phyloP scores from a whole-genome alignment of 2,113 vertebrate genomes.

The Nipponia nippon region DNA sequence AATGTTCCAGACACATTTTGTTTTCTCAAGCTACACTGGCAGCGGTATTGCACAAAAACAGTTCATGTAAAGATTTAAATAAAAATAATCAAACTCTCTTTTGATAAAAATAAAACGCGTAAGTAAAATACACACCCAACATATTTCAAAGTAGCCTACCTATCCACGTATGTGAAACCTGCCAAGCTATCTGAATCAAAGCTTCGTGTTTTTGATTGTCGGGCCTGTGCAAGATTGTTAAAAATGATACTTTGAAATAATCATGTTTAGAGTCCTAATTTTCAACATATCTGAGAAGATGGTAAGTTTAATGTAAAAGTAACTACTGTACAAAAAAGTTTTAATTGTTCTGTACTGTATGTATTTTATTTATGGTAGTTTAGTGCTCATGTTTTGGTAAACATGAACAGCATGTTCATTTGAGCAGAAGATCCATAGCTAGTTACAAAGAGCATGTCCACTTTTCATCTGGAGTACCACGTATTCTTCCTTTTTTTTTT shows the following conservation, averaged over 20 bases:
- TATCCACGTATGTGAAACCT: slow-evolving; percentile 69
- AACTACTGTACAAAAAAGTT: slow-evolving; percentile 81
- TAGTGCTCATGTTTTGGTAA: slow-evolving; percentile 86
- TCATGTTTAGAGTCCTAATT: slow-evolving; percentile 85
- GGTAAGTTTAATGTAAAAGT: slow-evolving; percentile 87
- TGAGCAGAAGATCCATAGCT: slow-evolving; percentile 67
- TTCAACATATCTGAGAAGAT: slow-evolving; percentile 83
- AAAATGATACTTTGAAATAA: slow-evolving; percentile 84
- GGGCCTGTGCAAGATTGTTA: slow-evolving; percentile 87
- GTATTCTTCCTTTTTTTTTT: background rate
- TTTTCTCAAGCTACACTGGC: slow-evolving; percentile 66
- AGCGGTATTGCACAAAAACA: slow-evolving; percentile 76
- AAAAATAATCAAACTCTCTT: slow-evolving; percentile 58
- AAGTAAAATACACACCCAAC: slow-evolving; percentile 58
- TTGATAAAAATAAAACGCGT: slow-evolving; percentile 67
- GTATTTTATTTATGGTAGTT: slow-evolving; percentile 92
- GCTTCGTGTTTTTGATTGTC: slow-evolving; percentile 78
- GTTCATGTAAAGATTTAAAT: slow-evolving; percentile 70
- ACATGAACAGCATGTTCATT: slow-evolving; percentile 85
- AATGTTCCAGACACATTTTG: slow-evolving; percentile 66
- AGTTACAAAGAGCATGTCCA: slow-evolving; percentile 63
- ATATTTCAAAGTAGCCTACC: slow-evolving; percentile 71
- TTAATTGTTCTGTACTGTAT: slow-evolving; percentile 76
- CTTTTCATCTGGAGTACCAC: slow-evolving; percentile 44
- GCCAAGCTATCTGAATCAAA: slow-evolving; percentile 70